Evolutionary conservation across 1,140 invertebrate species (phyloP).

Genomic region (Aphidius gifuensis): DNA sequence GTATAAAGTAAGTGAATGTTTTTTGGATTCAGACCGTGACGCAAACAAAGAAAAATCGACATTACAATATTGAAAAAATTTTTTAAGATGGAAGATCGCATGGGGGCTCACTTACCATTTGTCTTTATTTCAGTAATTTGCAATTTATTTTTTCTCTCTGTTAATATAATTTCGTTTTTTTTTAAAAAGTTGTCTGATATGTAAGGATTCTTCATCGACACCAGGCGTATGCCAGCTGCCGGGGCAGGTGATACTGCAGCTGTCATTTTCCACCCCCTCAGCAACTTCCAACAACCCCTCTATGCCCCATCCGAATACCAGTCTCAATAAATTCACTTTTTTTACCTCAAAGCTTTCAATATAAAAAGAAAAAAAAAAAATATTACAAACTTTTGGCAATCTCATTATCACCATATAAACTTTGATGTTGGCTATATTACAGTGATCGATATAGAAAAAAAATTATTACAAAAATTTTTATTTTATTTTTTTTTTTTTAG

Average conservation of each 20-base stretch:
- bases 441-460: too few relatives aligned
- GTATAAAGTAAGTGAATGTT: too few relatives aligned
- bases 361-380: not conserved
- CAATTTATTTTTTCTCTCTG: not conserved
- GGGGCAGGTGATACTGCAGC: constrained; percentile 44
- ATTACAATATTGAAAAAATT: too few relatives aligned
- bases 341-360: not conserved
- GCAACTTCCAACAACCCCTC: not conserved
- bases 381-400: too few relatives aligned
- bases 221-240: constrained; percentile 35
- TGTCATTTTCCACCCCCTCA: constrained; percentile 29
- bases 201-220: constrained; percentile 7
- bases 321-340: not conserved
- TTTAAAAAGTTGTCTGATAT: not conserved
- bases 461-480: too few relatives aligned
- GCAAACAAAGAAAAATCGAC: too few relatives aligned
- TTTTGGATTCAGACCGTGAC: too few relatives aligned
- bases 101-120: too few relatives aligned
- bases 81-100: too few relatives aligned
- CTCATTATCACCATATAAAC: too few relatives aligned
- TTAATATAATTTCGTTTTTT: not conserved
- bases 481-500: too few relatives aligned
- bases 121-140: not conserved
- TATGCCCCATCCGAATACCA: not conserved
- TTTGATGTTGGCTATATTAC: too few relatives aligned